phyloP scores from a whole-genome alignment of 2,113 vertebrate genomes.

The Mobula birostris region DNA sequence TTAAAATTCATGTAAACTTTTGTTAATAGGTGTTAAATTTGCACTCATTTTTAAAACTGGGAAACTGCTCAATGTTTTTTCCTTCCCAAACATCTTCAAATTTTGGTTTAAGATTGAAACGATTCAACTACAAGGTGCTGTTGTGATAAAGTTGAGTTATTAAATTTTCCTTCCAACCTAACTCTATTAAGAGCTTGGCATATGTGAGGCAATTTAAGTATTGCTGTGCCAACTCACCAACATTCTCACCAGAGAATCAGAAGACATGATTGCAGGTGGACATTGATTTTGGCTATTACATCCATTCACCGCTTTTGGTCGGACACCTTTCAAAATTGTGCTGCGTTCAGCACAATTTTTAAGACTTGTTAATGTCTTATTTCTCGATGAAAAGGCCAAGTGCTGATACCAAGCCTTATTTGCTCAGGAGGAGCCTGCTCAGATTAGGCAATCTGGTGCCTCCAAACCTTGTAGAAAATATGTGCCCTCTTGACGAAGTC shows the following conservation, averaged over 20 bases:
- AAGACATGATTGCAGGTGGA: background rate
- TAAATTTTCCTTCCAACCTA: background rate
- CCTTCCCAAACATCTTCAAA: background rate
- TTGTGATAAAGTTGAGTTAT: background rate
- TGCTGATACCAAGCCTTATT: background rate
- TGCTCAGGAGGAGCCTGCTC: background rate
- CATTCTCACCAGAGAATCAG: background rate
- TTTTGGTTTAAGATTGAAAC: background rate
- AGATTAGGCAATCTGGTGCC: background rate
- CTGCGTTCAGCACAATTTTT: conserved; percentile 25
- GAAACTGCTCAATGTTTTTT: background rate
- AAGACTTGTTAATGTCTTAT: background rate
- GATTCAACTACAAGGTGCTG: background rate
- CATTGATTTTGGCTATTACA: background rate
- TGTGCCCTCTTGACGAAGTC: background rate
- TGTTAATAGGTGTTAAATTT: conserved; percentile 23
- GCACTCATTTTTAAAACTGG: background rate
- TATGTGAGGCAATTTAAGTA: background rate
- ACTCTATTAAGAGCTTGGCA: background rate
- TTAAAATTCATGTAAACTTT: background rate
- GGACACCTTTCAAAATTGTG: conserved; percentile 18
- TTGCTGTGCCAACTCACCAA: conserved; percentile 8
- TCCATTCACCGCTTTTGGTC: background rate
- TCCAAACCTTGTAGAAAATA: background rate
- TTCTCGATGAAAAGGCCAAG: background rate